Base-by-base conservation (phyloP, 2,797 vertebrate species). In the Diglossa cyanea region DNA sequence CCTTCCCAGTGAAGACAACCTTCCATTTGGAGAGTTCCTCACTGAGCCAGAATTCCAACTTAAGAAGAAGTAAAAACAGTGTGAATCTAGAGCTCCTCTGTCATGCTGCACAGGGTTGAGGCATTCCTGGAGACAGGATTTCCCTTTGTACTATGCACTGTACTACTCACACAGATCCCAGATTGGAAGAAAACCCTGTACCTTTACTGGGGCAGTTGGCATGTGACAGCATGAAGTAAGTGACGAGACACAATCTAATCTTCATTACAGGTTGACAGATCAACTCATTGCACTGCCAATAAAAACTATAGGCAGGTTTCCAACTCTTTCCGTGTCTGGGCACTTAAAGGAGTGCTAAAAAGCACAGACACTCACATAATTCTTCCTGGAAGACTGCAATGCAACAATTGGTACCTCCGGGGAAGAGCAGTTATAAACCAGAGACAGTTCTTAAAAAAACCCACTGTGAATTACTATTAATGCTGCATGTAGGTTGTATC, bases 271-370 rank as follows among this genome's bases (percentile, higher is more conserved):
- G 50, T 39, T 88, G 72, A 63, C 68, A 84, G 72, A 95, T 65
- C 35, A 84, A 84, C 55, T 82, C 35, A 77, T 4, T 55, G 82
- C 50, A 75, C n/a, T 68, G 66, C 79, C 66, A 95, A 50, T 72
- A 82, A 87, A 81, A 93, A 58, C 30, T 33, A 20, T 3, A 45
- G 82, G 82, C 53, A 90, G 39, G 31, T 37, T 86, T 86, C 88
- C 90, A 94, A 47, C 25, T 79, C 31, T 60, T 81, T 17, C 53
- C 11, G 6, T 15, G 62, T 39, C 70, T 78, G 15, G 30, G 39
- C 72, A 61, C 79, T 83, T 86, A 51, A 60, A 92, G 39, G 13
- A 93, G 62, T 23, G 50, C 57, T 88, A 90, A 65, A 94, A 93
- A 87, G 55, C 83, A 78, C 84, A 92, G 73, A 91, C 63, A 65